phyloP scores from a whole-genome alignment of 2,797 vertebrate species.

The Coccyzus lansbergi region DNA sequence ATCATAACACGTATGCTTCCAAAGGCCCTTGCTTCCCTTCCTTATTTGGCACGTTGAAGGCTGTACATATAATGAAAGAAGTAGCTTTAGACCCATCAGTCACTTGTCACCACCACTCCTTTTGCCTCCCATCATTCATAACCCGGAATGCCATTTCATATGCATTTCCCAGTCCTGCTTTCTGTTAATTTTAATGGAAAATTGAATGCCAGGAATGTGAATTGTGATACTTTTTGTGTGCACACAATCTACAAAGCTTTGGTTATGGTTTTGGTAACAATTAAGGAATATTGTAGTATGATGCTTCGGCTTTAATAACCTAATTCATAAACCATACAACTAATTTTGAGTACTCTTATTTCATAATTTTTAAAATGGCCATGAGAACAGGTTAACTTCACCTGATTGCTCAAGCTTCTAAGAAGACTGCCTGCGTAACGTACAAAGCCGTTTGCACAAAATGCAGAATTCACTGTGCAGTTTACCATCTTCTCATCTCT shows the following conservation, averaged over 20 bases:
- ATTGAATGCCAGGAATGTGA: background rate
- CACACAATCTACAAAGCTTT: background rate
- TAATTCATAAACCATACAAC: slow-evolving; percentile 19
- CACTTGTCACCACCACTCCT: background rate
- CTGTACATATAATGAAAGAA: background rate
- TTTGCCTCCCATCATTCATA: background rate
- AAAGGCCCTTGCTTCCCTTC: background rate
- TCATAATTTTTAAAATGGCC: slow-evolving; percentile 34
- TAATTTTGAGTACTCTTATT: slow-evolving; percentile 54
- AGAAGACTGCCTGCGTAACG: slow-evolving; percentile 61
- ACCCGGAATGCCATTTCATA: background rate
- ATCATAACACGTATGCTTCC: background rate
- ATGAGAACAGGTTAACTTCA: slow-evolving; percentile 52
- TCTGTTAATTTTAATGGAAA: background rate
- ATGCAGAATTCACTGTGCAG: slow-evolving; percentile 38
- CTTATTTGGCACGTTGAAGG: background rate
- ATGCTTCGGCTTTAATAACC: slow-evolving; percentile 31
- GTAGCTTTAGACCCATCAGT: background rate
- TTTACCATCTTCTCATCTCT: slow-evolving; percentile 44
- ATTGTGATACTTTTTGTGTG: background rate
- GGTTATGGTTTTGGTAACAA: slow-evolving; percentile 16
- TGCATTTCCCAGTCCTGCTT: background rate
- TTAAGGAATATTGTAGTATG: background rate
- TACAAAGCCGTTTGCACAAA: slow-evolving; percentile 65
- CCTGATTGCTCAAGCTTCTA: slow-evolving; percentile 55